phyloP scores from a whole-genome alignment of 2,797 vertebrate genomes.

The Discoglossus pictus region DNA sequence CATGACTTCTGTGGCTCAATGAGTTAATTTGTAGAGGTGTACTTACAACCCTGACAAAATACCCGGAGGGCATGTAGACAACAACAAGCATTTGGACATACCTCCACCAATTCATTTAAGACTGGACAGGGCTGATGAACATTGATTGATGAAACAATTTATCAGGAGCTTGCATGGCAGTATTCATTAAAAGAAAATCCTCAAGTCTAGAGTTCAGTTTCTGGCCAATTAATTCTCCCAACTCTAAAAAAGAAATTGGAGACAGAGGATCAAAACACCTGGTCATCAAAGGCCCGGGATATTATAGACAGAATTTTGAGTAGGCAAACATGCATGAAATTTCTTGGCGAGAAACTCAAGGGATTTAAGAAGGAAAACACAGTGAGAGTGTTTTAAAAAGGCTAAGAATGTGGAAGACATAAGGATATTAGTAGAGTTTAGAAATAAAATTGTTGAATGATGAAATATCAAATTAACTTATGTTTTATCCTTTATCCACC shows the following conservation, averaged over 20 bases:
- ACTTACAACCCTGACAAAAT: not conserved
- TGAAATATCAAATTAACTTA: not conserved
- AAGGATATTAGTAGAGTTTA: not conserved
- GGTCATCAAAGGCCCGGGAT: constrained; percentile 16
- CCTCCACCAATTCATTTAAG: not conserved
- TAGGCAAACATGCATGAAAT: constrained; percentile 26
- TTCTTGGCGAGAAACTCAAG: constrained; percentile 9
- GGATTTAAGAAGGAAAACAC: constrained; percentile 19
- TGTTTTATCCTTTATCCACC: no score
- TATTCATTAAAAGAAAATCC: constrained; percentile 11
- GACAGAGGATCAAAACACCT: constrained; percentile 22
- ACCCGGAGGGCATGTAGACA: not conserved
- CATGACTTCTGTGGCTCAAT: not conserved
- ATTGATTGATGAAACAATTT: constrained; percentile 16
- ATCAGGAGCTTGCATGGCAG: constrained; percentile 3
- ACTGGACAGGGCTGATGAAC: constrained; percentile 2
- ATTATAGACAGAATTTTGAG: constrained; percentile 22
- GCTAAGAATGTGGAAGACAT: not conserved
- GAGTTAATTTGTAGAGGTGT: not conserved
- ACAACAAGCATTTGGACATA: not conserved
- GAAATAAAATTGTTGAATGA: not conserved
- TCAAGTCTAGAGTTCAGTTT: constrained; percentile 5
- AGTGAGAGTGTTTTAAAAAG: not conserved
- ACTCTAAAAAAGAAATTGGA: constrained; percentile 1
- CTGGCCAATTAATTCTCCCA: constrained; percentile 12